These are phyloP conservation scores for Otolemur crassicaudatus DNA, from an alignment of 2,797 vertebrate genomes.

Conservation along the genomic window DNA sequence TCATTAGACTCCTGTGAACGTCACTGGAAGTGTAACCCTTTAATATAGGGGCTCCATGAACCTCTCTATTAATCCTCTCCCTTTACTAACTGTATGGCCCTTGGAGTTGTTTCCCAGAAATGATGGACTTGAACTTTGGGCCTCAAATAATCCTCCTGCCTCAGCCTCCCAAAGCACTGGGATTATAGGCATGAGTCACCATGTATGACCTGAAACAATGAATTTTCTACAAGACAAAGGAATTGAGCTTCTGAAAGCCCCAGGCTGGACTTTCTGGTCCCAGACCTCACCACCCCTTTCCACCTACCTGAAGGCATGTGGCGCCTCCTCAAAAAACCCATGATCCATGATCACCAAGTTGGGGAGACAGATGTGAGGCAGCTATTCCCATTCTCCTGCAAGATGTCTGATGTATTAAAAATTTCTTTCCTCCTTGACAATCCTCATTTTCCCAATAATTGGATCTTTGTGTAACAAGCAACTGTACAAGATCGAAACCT, in stretches of 20 bases:
- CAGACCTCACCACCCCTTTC: not conserved
- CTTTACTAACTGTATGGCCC: not conserved
- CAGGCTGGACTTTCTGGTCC: not conserved
- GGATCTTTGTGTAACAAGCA: not conserved
- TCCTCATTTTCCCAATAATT: not conserved
- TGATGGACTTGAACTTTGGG: not conserved
- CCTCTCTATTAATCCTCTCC: not conserved
- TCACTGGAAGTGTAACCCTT: not conserved
- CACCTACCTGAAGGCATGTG: not conserved
- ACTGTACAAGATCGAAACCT: not conserved
- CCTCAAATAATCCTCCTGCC: not conserved
- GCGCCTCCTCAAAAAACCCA: not conserved
- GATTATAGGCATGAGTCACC: not conserved
- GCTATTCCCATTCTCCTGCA: not conserved
- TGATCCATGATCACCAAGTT: no score
- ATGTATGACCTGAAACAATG: no score
- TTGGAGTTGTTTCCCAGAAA: not conserved
- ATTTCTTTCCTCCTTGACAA: not conserved
- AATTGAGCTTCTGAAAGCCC: not conserved
- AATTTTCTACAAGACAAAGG: not conserved
- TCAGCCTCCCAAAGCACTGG: not conserved
- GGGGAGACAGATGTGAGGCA: not conserved
- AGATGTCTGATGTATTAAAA: not conserved
- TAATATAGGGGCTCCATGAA: not conserved
- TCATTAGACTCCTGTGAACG: conserved; percentile 25